These are phyloP conservation scores for Sturnus vulgaris DNA, from an alignment of 2,113 vertebrate genomes.

Conservation along the genomic window DNA sequence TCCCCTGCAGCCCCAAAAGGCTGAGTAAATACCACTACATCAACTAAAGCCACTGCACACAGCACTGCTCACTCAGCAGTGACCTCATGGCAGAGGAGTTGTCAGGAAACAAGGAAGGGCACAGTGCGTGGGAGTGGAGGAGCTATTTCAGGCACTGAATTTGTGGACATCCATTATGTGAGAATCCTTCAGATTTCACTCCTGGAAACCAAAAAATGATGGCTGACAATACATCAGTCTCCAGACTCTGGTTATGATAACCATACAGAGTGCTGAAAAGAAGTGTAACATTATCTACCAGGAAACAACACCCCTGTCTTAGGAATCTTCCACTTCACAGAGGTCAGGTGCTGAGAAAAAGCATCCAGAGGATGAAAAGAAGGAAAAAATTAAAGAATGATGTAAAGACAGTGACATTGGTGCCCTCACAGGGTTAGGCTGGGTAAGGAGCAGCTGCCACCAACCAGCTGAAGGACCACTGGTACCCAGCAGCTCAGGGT, in stretches of 20 bases:
- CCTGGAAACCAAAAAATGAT: neutral
- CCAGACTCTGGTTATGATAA: neutral
- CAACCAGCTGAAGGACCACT: accelerated
- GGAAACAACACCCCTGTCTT: neutral
- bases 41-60: neutral
- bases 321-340: neutral
- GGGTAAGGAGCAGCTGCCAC: neutral
- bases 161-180: neutral
- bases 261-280: neutral
- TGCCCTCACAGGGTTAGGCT: neutral
- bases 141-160: neutral
- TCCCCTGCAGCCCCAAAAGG: neutral
- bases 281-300: neutral
- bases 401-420: neutral
- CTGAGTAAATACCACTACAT: neutral
- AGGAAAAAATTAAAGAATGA: neutral
- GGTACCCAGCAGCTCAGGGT: neutral
- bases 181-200: neutral
- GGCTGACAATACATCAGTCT: neutral
- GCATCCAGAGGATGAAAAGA: neutral
- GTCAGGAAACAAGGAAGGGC: neutral
- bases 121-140: neutral
- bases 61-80: neutral
- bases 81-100: accelerated
- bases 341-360: neutral